Evolutionary conservation across 64 coral and sea anemone species (phyloP), one percentile per base, ranked within the genome.

Genomic region (Stichodactyla helianthus): DNA sequence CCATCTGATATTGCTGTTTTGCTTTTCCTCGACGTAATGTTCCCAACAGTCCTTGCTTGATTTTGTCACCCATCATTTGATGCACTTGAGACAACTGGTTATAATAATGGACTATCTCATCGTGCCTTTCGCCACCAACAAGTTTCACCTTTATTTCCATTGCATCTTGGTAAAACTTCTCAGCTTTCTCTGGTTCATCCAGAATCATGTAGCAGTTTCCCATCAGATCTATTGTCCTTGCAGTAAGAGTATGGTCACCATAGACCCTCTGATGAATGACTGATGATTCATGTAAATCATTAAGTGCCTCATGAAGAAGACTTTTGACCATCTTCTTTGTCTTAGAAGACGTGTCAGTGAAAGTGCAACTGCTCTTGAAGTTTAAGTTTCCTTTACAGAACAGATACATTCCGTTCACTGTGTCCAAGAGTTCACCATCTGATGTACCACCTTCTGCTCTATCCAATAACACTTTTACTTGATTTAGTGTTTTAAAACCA

Each of bases 41-140:
- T 17, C 53, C 50, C 23, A 52, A 35, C 11, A 51, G 62, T 22
- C 62, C 62, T 55, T 87, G 54, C 50, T 18, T 27, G 15, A 54
- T 87, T 12, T 51, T 59, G 11, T 68, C 77, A 77, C 59, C 77
- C 27, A 62, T 64, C 11, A n/a, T 63, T 52, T 87, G 84, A 31
- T 92, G 61, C 9, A 87, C 67, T 54, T 82, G 79, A 53, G 77
- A 85, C 12, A 92, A 6, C 9, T 92, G 90, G 78, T 92, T 92
- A 7, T 87, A 92, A 67, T 71, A 92, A 51, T 81, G 35, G 51
- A 85, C 54, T 59, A 92, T 87, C 7, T 92, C 85, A 50, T 62
- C 87, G 56, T 92, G 85, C 51, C 31, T 87, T 14, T 92, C 89
- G 15, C 71, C 79, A 16, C 84, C 84, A 63, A 85, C 63, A 16